Evolutionary conservation across 1,140 invertebrate genomes (phyloP).

Genomic region (Papilio glaucus): DNA sequence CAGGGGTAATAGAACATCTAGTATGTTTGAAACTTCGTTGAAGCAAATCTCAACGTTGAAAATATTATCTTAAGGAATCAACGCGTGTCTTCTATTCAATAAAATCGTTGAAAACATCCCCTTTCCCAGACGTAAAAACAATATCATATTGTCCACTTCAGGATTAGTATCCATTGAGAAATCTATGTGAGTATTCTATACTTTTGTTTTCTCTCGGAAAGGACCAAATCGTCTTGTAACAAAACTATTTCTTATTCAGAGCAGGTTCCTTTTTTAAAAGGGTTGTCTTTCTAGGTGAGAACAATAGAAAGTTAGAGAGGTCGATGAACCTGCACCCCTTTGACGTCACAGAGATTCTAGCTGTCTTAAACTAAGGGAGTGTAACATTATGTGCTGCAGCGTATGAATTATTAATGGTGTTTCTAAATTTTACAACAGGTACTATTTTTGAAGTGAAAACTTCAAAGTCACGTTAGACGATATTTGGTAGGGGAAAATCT

Average conservation of each 20-base stretch:
- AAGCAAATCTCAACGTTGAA: neutral
- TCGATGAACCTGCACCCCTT: constrained; percentile 22
- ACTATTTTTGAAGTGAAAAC: too few species aligned
- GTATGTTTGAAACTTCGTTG: neutral
- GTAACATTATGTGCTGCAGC: neutral
- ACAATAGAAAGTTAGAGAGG: constrained; percentile 18
- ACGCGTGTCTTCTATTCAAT: constrained; percentile 8
- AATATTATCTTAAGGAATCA: neutral
- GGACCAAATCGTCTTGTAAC: neutral
- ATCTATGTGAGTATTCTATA: constrained; percentile 16
- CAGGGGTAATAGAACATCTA: neutral
- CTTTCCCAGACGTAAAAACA: constrained; percentile 21
- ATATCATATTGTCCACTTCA: constrained; percentile 15
- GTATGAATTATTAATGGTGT: constrained; percentile 7
- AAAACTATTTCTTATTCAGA: constrained; percentile 30
- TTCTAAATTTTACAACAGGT: neutral
- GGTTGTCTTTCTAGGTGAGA: constrained; percentile 34
- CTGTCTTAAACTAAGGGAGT: neutral
- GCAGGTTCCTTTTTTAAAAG: constrained; percentile 33
- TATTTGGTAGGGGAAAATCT: too few species aligned
- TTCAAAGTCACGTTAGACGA: too few species aligned
- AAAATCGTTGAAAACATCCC: constrained; percentile 9
- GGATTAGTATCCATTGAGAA: constrained; percentile 11
- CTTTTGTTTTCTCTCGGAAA: constrained; percentile 13
- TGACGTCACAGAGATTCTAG: constrained; percentile 20